Evolutionary conservation across 2,113 vertebrate species (phyloP).

Genomic region (Istiophorus platypterus): DNA sequence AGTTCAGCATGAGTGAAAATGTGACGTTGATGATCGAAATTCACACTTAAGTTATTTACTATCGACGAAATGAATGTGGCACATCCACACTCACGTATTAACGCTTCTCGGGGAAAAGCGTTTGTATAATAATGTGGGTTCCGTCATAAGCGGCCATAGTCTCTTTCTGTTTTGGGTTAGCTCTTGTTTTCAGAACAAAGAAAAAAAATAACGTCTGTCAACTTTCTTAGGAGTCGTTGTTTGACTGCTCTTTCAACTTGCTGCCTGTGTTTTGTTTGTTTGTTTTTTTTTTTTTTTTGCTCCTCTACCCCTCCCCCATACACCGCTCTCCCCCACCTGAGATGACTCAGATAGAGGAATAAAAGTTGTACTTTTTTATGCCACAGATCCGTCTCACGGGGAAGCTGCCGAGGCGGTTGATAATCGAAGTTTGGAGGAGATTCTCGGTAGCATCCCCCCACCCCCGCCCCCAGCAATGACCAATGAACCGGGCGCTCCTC

Average conservation of each 20-base stretch:
- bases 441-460: conserved; percentile 95
- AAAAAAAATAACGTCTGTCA: conserved; percentile 68
- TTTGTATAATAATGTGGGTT: conserved; percentile 60
- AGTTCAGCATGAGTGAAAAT: conserved; percentile 51
- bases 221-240: conserved; percentile 68
- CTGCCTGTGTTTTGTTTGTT: conserved; percentile 78
- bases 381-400: conserved; percentile 83
- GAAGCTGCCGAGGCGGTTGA: conserved; percentile 85
- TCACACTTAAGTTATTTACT: conserved; percentile 61
- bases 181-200: conserved; percentile 73
- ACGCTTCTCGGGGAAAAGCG: conserved; percentile 56
- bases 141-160: conserved; percentile 45
- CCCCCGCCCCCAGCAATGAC: conserved; percentile 97
- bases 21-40: conserved; percentile 55
- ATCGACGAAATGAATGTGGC: conserved; percentile 67
- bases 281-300: conserved; percentile 59
- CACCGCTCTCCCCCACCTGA: conserved; percentile 74
- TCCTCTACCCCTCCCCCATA: conserved; percentile 75
- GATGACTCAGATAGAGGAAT: conserved; percentile 69
- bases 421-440: conserved; percentile 95
- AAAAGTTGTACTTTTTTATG: conserved; percentile 76
- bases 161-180: conserved; percentile 31
- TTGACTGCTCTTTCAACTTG: conserved; percentile 63
- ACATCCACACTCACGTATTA: conserved; percentile 62
- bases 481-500: conserved; percentile 97